These are phyloP conservation scores for Protobothrops mucrosquamatus DNA, from an alignment of 2,113 vertebrate genomes.

Conservation along the genomic window DNA sequence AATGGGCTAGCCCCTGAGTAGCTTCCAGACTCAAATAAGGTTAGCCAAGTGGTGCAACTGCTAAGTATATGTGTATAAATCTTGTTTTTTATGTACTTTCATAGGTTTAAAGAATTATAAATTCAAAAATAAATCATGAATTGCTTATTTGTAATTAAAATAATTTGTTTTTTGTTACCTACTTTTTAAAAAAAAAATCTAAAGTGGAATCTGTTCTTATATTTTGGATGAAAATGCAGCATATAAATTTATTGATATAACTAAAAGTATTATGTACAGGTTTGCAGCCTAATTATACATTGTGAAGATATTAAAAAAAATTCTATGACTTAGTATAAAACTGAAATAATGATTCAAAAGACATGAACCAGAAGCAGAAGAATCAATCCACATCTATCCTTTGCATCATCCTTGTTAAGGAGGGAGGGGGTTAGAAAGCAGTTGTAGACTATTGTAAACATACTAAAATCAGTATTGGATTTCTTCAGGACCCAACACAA, in stretches of 20 bases:
- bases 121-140: background rate
- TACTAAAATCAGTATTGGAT: background rate
- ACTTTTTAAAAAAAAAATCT: background rate
- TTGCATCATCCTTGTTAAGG: background rate
- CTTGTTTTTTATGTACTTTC: background rate
- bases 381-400: background rate
- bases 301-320: background rate
- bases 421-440: background rate
- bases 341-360: background rate
- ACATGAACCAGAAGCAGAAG: background rate
- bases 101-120: background rate
- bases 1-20: background rate
- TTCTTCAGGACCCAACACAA: background rate
- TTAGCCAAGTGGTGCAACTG: background rate
- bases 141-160: background rate
- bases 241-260: background rate
- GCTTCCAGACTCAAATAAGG: background rate
- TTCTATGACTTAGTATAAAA: background rate
- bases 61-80: background rate
- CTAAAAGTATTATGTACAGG: background rate
- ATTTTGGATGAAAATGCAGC: background rate
- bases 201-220: background rate
- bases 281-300: background rate
- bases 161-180: background rate
- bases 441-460: background rate